phyloP scores from a whole-genome alignment of 2,113 vertebrate genomes.

The Coracopsis vasa region DNA sequence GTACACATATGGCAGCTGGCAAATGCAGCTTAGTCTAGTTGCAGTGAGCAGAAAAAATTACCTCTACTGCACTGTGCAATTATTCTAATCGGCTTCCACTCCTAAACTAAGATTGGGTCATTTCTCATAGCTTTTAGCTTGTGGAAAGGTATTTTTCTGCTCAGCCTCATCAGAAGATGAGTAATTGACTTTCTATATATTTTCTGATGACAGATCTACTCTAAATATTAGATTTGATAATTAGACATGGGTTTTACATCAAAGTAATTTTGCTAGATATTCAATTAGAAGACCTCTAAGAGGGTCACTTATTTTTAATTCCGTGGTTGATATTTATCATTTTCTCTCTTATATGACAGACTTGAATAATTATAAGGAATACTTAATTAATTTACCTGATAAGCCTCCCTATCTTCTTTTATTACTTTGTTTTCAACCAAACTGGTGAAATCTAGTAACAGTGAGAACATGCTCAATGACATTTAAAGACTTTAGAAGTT shows the following conservation, averaged over 20 bases:
- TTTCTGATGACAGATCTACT: neutral
- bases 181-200: neutral
- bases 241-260: neutral
- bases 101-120: neutral
- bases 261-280: neutral
- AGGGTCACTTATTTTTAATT: neutral
- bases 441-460: neutral
- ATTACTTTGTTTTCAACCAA: neutral
- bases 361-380: neutral
- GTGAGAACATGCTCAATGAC: neutral
- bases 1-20: neutral
- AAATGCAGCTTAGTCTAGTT: neutral
- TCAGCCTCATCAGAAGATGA: neutral
- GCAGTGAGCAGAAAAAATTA: neutral
- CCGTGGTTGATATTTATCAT: neutral
- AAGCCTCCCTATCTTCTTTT: neutral
- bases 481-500: neutral
- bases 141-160: conserved; percentile 21
- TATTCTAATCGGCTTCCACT: neutral
- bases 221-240: neutral
- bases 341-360: neutral
- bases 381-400: neutral
- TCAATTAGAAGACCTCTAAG: neutral
- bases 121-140: conserved; percentile 34
- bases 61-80: neutral